A percentile compares a stretch with the other conserved stretches of the same genome.
Evolutionary conservation across 2,113 vertebrate genomes (phyloP).

Genomic region (Psilopogon haemacephalus): DNA sequence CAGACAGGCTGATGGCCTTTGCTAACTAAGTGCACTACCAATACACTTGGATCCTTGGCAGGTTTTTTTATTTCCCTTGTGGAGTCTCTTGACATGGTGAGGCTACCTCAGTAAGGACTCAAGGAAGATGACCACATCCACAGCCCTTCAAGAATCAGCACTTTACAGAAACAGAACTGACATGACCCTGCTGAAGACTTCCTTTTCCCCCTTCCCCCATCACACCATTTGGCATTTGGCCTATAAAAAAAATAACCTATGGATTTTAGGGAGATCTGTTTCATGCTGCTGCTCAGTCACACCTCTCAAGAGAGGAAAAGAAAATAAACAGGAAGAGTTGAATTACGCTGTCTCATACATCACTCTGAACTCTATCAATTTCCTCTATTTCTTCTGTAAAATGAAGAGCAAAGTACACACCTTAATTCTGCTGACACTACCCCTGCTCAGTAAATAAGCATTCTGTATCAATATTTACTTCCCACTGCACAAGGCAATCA

Average conservation of each 20-base stretch:
- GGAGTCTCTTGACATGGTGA: neutral
- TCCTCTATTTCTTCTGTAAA: slow-evolving; percentile 9
- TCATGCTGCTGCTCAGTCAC: neutral
- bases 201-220: too few relatives aligned
- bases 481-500: slow-evolving; percentile 26
- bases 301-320: neutral
- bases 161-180: fast-evolving
- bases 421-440: slow-evolving; percentile 45
- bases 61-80: neutral
- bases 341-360: neutral
- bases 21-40: neutral
- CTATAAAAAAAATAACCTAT: fast-evolving
- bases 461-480: slow-evolving; percentile 58
- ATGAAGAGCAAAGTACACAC: slow-evolving; percentile 20
- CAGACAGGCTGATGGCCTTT: neutral
- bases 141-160: too few relatives aligned
- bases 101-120: neutral
- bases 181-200: neutral
- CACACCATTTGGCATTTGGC: neutral
- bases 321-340: neutral
- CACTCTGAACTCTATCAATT: slow-evolving; percentile 29
- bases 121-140: neutral
- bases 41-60: neutral
- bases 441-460: slow-evolving; percentile 47
- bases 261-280: neutral